Evolutionary conservation across 2,113 vertebrate species (phyloP), one percentile per base, ranked within the genome.

Genomic region (Oncorhynchus tshawytscha): DNA sequence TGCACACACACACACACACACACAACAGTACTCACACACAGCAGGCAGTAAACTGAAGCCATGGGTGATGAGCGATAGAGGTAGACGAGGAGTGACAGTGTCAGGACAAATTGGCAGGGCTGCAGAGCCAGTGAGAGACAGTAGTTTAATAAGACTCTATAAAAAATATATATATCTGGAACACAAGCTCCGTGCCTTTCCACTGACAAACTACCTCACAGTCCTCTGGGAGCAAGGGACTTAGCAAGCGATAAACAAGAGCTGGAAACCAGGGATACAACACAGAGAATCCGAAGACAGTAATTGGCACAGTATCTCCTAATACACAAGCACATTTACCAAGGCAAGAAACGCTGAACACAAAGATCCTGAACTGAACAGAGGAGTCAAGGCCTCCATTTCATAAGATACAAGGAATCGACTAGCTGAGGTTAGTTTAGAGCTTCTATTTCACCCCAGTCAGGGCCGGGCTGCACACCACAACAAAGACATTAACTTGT

Each of bases 11-110:
- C 39, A 11, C 39, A 11, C 8, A 45, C 34, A 39, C 34, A 39
- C 34, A 39, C 34, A 34, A 6, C 31, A 34, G 31, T 34, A 6
- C 31, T 34, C 31, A 34, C 31, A 6, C 31, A 34, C 31, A 57
- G 29, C 18, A 69, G 31, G 12, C 67, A 12, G 4, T 31, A 24
- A 27, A 75, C 75, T 68, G 64, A 76, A 60, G 67, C 62, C 60
- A 15, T 25, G 70, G 78, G 79, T 83, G 71, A 81, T 84, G 29
- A 78, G 74, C 73, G 70, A 74, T 24, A n/a, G 48, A 76, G 70
- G 75, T 83, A 86, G 78, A 83, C 20, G 49, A 71, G 78, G 77
- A 81, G 60, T 78, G 80, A 77, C 77, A 78, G 57, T 77, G 22
- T 45, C 39, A 22, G 60, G 60, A 13, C 27, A 67, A 29, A 49